Evolutionary conservation across 2,888 invertebrate species (phyloP).

Genomic region (Cyrtodaria siliqua): DNA sequence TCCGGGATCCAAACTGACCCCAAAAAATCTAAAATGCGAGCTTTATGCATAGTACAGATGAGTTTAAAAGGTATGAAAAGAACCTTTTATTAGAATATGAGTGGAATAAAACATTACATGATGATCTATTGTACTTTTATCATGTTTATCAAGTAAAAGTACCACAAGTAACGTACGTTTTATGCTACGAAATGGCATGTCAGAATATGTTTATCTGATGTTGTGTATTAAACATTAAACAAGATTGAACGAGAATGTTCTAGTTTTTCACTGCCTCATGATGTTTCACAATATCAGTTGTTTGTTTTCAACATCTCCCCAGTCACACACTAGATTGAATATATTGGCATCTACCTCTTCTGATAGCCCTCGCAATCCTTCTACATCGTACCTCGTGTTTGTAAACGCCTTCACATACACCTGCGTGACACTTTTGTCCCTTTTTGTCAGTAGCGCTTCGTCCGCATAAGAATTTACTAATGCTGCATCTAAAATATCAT

Average conservation of each 20-base stretch:
- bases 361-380: conserved; percentile 12
- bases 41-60: conserved; percentile 11
- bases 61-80: conserved; percentile 6
- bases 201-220: conserved; percentile 25
- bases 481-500: conserved; percentile 13
- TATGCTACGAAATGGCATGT: conserved; percentile 5
- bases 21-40: conserved; percentile 13
- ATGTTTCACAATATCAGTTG: conserved; percentile 29
- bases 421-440: conserved; percentile 13
- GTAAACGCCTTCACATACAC: conserved; percentile 20
- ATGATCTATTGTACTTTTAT: background rate
- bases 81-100: conserved; percentile 9
- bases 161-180: conserved; percentile 8
- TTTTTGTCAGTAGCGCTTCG: conserved; percentile 20
- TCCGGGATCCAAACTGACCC: conserved; percentile 11
- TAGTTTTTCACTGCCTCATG: conserved; percentile 5
- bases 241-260: conserved; percentile 12
- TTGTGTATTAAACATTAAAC: conserved; percentile 13
- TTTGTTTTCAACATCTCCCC: conserved; percentile 11
- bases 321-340: conserved; percentile 34
- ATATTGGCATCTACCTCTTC: conserved; percentile 20
- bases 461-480: conserved; percentile 16
- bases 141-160: conserved; percentile 1
- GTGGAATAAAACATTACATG: conserved; percentile 1
- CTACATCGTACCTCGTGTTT: conserved; percentile 27